phyloP scores from a whole-genome alignment of 2,113 vertebrate genomes.

The Hydrochoerus hydrochaeris region DNA sequence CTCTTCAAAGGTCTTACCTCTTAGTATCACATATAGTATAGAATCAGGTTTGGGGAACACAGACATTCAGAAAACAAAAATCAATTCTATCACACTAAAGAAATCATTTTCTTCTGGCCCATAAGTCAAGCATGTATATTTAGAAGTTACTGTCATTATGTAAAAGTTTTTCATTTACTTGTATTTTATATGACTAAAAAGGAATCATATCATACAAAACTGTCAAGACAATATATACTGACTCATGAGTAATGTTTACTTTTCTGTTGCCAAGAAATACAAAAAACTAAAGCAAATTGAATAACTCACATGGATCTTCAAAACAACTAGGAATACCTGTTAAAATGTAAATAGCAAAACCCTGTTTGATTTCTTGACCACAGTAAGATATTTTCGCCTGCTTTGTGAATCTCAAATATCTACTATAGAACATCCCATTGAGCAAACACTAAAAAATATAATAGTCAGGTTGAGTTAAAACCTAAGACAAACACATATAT shows the following conservation, averaged over 20 bases:
- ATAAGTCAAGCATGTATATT: neutral
- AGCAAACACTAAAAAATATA: neutral
- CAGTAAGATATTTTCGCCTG: neutral
- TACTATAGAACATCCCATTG: neutral
- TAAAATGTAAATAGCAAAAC: neutral
- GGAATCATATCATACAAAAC: neutral
- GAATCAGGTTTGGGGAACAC: neutral
- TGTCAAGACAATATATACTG: neutral
- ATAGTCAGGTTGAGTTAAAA: neutral
- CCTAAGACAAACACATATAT: neutral
- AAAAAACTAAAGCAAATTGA: neutral
- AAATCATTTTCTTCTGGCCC: neutral
- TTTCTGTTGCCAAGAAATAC: neutral
- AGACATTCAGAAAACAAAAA: neutral
- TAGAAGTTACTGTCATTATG: neutral
- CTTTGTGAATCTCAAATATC: neutral
- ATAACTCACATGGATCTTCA: neutral
- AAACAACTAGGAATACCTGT: neutral
- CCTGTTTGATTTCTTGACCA: neutral
- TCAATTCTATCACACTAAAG: neutral
- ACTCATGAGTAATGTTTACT: neutral
- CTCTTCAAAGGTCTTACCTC: neutral
- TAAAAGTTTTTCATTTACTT: neutral
- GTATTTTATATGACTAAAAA: neutral
- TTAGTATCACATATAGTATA: neutral